Base-by-base conservation (phyloP, 2,888 invertebrate genomes). In the Aporophyla lueneburgensis region DNA sequence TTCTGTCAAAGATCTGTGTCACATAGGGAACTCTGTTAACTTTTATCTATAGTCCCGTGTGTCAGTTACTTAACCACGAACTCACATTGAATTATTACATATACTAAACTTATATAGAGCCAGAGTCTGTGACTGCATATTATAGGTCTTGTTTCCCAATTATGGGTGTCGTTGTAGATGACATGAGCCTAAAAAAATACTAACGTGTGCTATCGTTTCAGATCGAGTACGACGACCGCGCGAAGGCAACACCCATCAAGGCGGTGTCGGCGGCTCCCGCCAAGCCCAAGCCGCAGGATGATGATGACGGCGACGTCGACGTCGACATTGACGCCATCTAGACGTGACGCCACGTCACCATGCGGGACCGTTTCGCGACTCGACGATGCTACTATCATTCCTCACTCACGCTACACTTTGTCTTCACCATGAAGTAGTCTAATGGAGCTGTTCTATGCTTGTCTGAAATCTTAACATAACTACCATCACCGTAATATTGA, bases 311-410 rank as follows among this genome's bases (percentile, higher is more conserved):
- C 84, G 98, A 97, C 82, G 98, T 98, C 90, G 99, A 99, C 92
- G 98, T 99, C 92, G 99, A 99, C 95, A 99, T 99, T 94, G 99
- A 99, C 97, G 99, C 98, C 95, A 99, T 99, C 93, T 99, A 98
- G 97, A 93, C 87, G n/a, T 27, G 71, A 19, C 19, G 21, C 54
- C 70, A 33, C 72, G 33, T n/a, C 74, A 62, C 59, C 63, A 1
- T 12, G 53, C 68, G 63, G 61, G 68, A 58, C 59, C 71, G 85
- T 85, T 81, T 75, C 81, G 82, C 76, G 68, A 82, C 75, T 46
- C 46, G 54, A 85, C 68, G 76, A 81, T 69, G 58, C 67, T 73
- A 68, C 49, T 70, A 56, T 71, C 85, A 84, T 73, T 81, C 73
- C 84, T 72, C 66, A 61, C 46, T 40, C n/a, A 33, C 33, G 54